Conservation (phyloP, 2,888 invertebrate genomes). For the Ochropleura leucogaster region DNA sequence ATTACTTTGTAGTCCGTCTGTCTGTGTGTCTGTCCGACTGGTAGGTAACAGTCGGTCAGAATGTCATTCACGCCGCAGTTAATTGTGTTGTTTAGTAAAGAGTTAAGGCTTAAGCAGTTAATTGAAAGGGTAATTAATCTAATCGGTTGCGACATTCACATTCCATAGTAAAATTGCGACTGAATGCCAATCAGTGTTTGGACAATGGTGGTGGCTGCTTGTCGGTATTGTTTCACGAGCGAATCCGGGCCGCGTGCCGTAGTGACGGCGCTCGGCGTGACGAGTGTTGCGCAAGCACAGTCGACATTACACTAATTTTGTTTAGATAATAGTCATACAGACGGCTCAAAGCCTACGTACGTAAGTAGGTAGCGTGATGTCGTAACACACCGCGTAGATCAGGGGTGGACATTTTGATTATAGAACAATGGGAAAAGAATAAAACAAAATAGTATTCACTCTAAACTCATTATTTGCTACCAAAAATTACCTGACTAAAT, state of each 20-base stretch:
- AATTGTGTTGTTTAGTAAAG: background rate
- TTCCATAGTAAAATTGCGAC: slow-evolving; percentile 22
- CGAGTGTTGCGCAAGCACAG: slow-evolving; percentile 63
- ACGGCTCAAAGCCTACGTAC: slow-evolving; percentile 28
- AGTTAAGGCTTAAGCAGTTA: background rate
- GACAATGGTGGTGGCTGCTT: slow-evolving; percentile 34
- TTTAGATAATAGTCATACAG: slow-evolving; percentile 19
- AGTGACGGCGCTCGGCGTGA: slow-evolving; percentile 42
- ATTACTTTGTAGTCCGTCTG: too few relatives aligned
- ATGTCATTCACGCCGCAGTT: background rate
- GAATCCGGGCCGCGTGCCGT: slow-evolving; percentile 52
- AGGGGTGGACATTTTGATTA: background rate
- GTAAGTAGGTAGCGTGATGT: too few relatives aligned
- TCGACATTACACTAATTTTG: slow-evolving; percentile 46
- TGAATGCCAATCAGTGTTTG: slow-evolving; percentile 24
- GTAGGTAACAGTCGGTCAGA: background rate
- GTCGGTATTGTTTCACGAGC: slow-evolving; percentile 30
- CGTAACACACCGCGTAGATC: slow-evolving; percentile 2
- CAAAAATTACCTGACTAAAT: too few relatives aligned
- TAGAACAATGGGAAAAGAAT: too few relatives aligned
- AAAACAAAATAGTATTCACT: too few relatives aligned
- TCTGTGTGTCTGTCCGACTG: background rate
- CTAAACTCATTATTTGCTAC: too few relatives aligned
- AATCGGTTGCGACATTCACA: background rate
- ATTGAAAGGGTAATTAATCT: background rate